Percentiles rank a stretch among this genome's conserved stretches.
phyloP scores from a whole-genome alignment of 2,888 invertebrate genomes.

The Acholoe squamosa region DNA sequence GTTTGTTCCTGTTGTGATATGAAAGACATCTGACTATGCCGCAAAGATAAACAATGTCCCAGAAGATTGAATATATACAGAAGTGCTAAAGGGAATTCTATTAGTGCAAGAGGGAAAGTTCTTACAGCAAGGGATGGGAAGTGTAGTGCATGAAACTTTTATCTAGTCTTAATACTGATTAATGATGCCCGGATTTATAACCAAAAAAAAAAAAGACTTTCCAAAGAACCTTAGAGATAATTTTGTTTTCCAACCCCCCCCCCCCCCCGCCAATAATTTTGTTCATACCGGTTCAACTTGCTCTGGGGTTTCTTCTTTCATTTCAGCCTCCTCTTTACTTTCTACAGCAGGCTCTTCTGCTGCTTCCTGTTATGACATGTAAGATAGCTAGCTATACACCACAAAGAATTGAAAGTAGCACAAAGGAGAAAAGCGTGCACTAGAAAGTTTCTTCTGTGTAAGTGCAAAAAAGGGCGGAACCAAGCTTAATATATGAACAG shows the following conservation, averaged over 20 bases:
- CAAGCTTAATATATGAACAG: no score
- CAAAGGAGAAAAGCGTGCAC: not conserved
- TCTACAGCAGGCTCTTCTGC: conserved; percentile 36
- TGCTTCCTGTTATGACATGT: conserved; percentile 13
- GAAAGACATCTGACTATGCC: not conserved
- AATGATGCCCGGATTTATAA: no score
- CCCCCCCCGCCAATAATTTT: no score
- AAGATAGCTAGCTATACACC: not conserved
- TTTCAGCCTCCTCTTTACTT: conserved; percentile 64
- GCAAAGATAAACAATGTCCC: not conserved
- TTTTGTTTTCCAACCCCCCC: no score
- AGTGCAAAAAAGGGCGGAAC: no score
- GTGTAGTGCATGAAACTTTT: no score
- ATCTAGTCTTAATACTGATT: no score
- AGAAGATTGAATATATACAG: not conserved
- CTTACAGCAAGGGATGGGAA: no score
- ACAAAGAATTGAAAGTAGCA: not conserved
- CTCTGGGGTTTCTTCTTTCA: conserved; percentile 61
- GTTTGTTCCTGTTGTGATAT: not conserved
- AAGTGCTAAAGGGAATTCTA: not conserved
- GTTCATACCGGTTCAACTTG: no score
- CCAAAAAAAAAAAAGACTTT: no score
- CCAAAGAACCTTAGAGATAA: no score
- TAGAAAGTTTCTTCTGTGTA: not conserved
- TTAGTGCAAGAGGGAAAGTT: not conserved